These are phyloP conservation scores for Ornithoptera priamus DNA, from an alignment of 2,888 invertebrate species.

Conservation along the genomic window DNA sequence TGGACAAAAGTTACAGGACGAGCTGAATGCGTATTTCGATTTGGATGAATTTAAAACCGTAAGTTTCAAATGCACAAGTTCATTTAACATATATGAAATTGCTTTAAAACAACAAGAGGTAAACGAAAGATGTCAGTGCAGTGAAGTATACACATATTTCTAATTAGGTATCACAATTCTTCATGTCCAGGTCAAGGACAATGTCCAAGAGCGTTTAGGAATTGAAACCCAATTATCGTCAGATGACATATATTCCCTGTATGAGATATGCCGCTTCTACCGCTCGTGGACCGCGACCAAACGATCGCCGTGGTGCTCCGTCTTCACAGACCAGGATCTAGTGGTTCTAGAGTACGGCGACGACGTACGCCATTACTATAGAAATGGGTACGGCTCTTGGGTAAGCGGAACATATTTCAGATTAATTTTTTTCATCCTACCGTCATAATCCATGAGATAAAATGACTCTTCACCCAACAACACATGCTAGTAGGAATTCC, in stretches of 20 bases:
- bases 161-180: no score
- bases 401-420: constrained; percentile 40
- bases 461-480: no score
- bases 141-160: no score
- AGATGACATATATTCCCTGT: constrained; percentile 81
- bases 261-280: constrained; percentile 88
- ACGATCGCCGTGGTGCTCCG: constrained; percentile 87
- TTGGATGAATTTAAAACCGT: constrained; percentile 49
- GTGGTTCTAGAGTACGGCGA: constrained; percentile 86
- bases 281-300: constrained; percentile 78
- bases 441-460: no score
- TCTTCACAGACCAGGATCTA: constrained; percentile 84
- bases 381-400: constrained; percentile 67
- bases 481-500: no score
- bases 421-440: no score
- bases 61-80: constrained; percentile 34
- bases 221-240: constrained; percentile 51
- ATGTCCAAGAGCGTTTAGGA: constrained; percentile 77
- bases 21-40: constrained; percentile 47
- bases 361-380: constrained; percentile 87
- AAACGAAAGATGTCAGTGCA: no score
- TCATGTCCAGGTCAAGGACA: constrained; percentile 53
- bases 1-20: constrained; percentile 44
- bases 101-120: no score
- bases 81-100: no score